These are phyloP conservation scores for Mastigias papua DNA, from an alignment of 30 jellyfish, hydroid and myxozoan genomes.

Conservation along the genomic window DNA sequence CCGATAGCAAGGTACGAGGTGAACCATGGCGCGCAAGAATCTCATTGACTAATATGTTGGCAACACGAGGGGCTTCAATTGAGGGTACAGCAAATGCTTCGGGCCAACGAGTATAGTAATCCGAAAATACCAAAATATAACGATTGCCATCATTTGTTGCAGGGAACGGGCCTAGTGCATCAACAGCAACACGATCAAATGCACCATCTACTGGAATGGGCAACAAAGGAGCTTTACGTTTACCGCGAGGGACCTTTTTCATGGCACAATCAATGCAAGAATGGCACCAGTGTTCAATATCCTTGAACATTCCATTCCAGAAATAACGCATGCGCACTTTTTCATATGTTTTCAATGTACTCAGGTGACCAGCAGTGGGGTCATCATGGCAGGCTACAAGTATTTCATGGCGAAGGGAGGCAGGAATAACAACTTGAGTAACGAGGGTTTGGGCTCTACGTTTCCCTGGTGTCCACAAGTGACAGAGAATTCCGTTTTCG, in stretches of 20 bases:
- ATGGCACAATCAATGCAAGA: constrained; percentile 74
- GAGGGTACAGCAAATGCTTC: constrained; percentile 46
- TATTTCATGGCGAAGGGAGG: constrained; percentile 38
- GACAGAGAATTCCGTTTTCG: constrained; percentile 41
- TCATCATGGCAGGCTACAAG: constrained; percentile 57
- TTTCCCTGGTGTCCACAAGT: constrained; percentile 56
- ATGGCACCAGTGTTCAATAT: constrained; percentile 70
- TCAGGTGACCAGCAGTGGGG: constrained; percentile 61
- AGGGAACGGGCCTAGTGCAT: constrained; percentile 60
- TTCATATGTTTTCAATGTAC: constrained; percentile 48
- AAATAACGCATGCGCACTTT: constrained; percentile 34
- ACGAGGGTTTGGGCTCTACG: constrained; percentile 16
- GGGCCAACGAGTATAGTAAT: constrained; percentile 47
- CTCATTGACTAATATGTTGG: constrained; percentile 35
- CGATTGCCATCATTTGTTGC: constrained; percentile 35
- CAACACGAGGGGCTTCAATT: constrained; percentile 38
- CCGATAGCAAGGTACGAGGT: constrained; percentile 53
- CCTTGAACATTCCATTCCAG: constrained; percentile 62
- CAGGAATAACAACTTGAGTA: constrained; percentile 51
- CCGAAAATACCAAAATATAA: constrained; percentile 33
- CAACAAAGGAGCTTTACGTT: constrained; percentile 37
- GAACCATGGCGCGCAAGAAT: constrained; percentile 48
- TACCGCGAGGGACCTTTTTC: constrained; percentile 47
- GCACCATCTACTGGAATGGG: constrained; percentile 53
- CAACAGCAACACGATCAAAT: constrained; percentile 52